Conservation (phyloP, 2,113 vertebrate species). For the Rhizomys pruinosus region DNA sequence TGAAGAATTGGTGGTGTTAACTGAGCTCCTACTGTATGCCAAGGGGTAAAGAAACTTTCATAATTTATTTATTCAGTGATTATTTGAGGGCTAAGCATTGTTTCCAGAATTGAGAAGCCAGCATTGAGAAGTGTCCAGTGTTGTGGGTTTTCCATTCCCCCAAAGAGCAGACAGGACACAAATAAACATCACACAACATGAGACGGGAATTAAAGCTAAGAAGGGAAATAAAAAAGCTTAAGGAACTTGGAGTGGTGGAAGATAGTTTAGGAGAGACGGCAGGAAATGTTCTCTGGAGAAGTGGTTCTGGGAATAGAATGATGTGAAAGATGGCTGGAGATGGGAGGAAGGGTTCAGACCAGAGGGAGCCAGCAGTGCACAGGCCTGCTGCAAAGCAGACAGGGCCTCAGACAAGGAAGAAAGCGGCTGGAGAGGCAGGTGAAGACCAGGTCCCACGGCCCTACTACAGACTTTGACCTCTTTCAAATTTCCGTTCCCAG, state of each 20-base stretch:
- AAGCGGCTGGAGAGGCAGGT: too few species aligned
- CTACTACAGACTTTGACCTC: not conserved
- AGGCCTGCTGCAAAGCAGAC: too few species aligned
- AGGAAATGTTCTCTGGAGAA: not conserved
- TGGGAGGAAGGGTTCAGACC: not conserved
- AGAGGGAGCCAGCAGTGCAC: not conserved
- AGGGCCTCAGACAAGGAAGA: not conserved
- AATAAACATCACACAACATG: not conserved
- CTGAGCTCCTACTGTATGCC: constrained; percentile 18
- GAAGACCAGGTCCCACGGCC: rapidly evolving
- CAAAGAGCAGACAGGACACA: not conserved
- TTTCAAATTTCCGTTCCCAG: not conserved
- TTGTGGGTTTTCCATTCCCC: not conserved
- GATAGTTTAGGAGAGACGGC: not conserved
- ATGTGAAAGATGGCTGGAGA: not conserved
- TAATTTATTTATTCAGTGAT: not conserved
- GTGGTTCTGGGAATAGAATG: not conserved
- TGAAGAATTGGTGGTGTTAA: not conserved
- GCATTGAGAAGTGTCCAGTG: not conserved
- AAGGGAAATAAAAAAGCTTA: not conserved
- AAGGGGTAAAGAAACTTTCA: not conserved
- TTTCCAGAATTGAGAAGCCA: not conserved
- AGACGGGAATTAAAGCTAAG: not conserved
- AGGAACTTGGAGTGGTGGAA: not conserved
- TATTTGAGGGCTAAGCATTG: not conserved